Evolutionary conservation across 2,797 vertebrate species (phyloP).

Genomic region (Odontamblyopus rebecca): DNA sequence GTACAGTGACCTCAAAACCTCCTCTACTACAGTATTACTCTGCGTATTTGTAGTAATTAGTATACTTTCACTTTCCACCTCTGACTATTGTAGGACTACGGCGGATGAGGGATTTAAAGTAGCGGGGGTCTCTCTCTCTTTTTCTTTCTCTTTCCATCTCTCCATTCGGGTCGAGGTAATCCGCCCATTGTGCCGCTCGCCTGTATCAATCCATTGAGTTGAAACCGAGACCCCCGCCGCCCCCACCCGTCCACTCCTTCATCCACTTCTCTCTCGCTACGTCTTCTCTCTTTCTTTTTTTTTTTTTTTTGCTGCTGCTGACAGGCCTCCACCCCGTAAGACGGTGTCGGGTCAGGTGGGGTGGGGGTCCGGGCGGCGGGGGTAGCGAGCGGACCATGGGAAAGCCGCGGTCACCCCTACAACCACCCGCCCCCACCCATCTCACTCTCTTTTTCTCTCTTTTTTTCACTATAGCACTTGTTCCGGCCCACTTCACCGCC

Average conservation of each 20-base stretch:
- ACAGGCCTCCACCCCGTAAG: background rate
- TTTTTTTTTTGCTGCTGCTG: background rate
- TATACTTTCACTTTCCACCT: too few relatives aligned
- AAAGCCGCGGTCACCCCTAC: background rate
- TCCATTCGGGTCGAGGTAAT: conserved; percentile 5
- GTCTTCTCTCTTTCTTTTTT: too few relatives aligned
- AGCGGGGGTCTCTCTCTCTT: background rate
- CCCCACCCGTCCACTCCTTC: background rate
- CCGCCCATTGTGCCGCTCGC: conserved; percentile 4
- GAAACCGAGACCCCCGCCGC: background rate
- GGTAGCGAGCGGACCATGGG: conserved; percentile 7
- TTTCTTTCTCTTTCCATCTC: too few relatives aligned
- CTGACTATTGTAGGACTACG: background rate
- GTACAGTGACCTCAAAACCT: too few relatives aligned
- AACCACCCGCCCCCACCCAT: background rate
- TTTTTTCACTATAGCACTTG: background rate
- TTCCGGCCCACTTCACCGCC: conserved; percentile 10
- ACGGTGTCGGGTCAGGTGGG: conserved; percentile 6
- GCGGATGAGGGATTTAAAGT: background rate
- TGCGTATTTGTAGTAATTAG: too few relatives aligned
- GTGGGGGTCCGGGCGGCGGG: background rate
- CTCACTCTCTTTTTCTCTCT: too few relatives aligned
- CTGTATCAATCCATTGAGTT: conserved; percentile 7
- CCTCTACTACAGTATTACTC: too few relatives aligned
- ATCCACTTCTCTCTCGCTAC: background rate